These are phyloP conservation scores for Formica aserva DNA, from an alignment of 2,888 invertebrate species.

Conservation along the genomic window DNA sequence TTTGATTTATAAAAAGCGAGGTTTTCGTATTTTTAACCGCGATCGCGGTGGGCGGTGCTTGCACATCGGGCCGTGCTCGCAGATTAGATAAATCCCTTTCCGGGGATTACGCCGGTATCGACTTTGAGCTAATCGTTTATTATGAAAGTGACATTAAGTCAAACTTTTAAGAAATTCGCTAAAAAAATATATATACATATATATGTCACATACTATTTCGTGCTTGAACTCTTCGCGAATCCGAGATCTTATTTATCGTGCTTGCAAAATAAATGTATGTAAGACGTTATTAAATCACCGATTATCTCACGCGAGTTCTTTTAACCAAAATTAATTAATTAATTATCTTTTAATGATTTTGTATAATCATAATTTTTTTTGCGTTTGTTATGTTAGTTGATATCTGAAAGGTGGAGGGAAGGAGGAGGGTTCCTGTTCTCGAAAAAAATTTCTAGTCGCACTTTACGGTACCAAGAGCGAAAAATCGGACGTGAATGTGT, in stretches of 20 bases:
- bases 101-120: not conserved
- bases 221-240: not conserved
- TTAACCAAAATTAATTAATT: not conserved
- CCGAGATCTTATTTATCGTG: conserved; percentile 5
- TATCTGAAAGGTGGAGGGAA: not conserved
- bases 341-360: not conserved
- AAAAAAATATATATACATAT: not conserved
- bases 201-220: not conserved
- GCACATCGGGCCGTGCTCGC: not conserved
- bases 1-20: not conserved
- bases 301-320: not conserved
- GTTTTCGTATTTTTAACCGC: conserved; percentile 27
- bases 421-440: not conserved
- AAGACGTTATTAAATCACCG: not conserved
- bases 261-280: not conserved
- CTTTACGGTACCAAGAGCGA: not conserved
- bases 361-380: not conserved
- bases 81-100: conserved; percentile 19
- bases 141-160: not conserved
- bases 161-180: not conserved
- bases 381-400: not conserved
- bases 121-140: not conserved
- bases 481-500: not conserved
- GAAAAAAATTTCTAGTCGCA: not conserved
- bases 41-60: too few species aligned